phyloP scores from a whole-genome alignment of 1,140 invertebrate genomes.

The Ostrea denselamellosa region DNA sequence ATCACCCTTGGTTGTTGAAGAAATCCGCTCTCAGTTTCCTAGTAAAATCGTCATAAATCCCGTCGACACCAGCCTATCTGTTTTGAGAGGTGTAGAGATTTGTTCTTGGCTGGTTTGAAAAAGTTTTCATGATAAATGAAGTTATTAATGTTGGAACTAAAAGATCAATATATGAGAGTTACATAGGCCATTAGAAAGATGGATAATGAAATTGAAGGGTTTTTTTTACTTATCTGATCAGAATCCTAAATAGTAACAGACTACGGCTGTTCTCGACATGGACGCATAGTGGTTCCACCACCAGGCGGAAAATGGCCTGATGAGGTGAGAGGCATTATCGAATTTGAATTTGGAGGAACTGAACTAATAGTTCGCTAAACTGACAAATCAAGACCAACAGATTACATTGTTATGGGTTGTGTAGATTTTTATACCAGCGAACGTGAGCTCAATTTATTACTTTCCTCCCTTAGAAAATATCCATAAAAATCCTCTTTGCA shows the following conservation, averaged over 20 bases:
- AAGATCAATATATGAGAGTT: neutral
- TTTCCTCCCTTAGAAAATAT: neutral
- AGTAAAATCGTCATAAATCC: neutral
- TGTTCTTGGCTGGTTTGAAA: slow-evolving; percentile 33
- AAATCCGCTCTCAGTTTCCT: neutral
- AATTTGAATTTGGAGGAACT: slow-evolving; percentile 15
- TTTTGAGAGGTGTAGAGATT: neutral
- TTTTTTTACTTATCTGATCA: neutral
- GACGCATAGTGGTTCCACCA: neutral
- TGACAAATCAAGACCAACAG: neutral
- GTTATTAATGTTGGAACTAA: slow-evolving; percentile 19
- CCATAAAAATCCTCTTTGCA: neutral
- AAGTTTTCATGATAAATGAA: slow-evolving; percentile 26
- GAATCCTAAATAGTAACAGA: slow-evolving; percentile 24
- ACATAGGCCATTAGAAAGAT: neutral
- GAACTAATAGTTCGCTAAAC: slow-evolving; percentile 21
- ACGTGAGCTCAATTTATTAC: neutral
- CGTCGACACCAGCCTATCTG: neutral
- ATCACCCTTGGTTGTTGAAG: slow-evolving; percentile 2
- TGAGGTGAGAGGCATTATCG: neutral
- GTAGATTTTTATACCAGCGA: neutral
- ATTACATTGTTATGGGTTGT: neutral
- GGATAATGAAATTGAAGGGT: slow-evolving; percentile 2
- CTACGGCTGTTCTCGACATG: neutral
- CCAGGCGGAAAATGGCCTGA: neutral